A percentile compares a stretch with the other conserved stretches of the same genome.
Evolutionary conservation across 2,888 invertebrate species (phyloP).

Genomic region (Andrena praecox): DNA sequence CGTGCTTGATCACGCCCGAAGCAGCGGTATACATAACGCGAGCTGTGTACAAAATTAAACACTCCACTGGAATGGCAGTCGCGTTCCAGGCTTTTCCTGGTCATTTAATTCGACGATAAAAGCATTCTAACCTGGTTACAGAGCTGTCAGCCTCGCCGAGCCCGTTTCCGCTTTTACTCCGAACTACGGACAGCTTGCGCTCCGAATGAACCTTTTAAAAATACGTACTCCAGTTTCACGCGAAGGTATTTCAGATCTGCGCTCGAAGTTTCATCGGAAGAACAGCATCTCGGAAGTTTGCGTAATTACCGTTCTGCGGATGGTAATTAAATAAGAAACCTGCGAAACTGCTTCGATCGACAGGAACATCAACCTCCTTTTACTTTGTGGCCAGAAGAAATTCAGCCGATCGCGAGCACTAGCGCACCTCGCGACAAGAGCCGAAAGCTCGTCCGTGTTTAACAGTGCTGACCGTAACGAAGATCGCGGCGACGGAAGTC

Average conservation of each 20-base stretch:
- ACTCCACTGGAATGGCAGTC: slow-evolving; percentile 17
- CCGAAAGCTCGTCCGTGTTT: slow-evolving; percentile 10
- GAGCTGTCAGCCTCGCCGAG: slow-evolving; percentile 39
- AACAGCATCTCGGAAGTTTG: neutral
- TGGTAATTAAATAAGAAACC: neutral
- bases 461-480: slow-evolving; percentile 12
- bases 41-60: slow-evolving; percentile 52
- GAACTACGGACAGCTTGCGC: neutral
- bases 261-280: neutral
- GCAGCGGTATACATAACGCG: slow-evolving; percentile 22
- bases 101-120: slow-evolving; percentile 51
- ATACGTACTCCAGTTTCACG: neutral
- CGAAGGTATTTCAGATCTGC: neutral
- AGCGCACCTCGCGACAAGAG: neutral
- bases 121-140: slow-evolving; percentile 56
- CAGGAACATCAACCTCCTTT: neutral
- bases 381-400: slow-evolving; percentile 6
- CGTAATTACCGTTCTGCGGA: neutral
- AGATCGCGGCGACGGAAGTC: slow-evolving; percentile 13
- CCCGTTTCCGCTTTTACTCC: slow-evolving; percentile 48
- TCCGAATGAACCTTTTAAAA: slow-evolving; percentile 28
- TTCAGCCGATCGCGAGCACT: neutral
- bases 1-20: neutral
- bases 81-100: slow-evolving; percentile 34
- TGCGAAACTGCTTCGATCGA: neutral